phyloP scores from a whole-genome alignment of 53 echinoderm and acorn worm species.

The Arbacia lixula region DNA sequence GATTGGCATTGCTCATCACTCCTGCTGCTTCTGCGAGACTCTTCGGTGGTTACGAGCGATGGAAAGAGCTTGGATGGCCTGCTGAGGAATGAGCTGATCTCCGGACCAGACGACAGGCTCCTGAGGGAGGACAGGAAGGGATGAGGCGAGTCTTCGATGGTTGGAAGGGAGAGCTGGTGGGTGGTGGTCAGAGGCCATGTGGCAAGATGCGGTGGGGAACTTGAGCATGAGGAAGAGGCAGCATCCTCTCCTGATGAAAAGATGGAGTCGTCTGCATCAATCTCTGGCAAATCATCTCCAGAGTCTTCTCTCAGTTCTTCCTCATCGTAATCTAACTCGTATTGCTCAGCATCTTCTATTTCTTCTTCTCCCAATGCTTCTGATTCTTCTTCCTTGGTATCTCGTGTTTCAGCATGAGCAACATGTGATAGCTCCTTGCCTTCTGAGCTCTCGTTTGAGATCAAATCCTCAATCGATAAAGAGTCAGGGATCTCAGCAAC shows the following conservation, averaged over 20 bases:
- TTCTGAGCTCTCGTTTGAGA: conserved; percentile 15
- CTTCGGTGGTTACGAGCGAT: conserved; percentile 41
- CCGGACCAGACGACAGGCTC: conserved; percentile 44
- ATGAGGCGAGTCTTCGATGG: neutral
- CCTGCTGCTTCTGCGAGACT: neutral
- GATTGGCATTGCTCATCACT: conserved; percentile 11
- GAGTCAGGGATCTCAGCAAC: conserved; percentile 50
- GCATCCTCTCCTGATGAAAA: conserved; percentile 29
- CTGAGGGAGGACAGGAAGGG: conserved; percentile 37
- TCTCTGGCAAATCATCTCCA: conserved; percentile 23
- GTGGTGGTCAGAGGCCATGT: conserved; percentile 43
- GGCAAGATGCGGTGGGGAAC: neutral
- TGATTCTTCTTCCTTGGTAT: conserved; percentile 11
- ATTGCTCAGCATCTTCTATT: conserved; percentile 16
- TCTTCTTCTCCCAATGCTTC: conserved; percentile 5
- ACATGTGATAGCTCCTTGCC: neutral
- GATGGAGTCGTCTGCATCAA: conserved; percentile 37
- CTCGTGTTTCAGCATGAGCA: neutral
- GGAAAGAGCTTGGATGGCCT: conserved; percentile 34
- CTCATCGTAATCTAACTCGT: conserved; percentile 6
- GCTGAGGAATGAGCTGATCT: conserved; percentile 6
- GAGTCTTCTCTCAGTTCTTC: neutral
- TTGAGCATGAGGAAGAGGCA: neutral
- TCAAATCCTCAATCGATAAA: conserved; percentile 10
- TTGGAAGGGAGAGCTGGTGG: conserved; percentile 31